Percentiles rank a stretch among this genome's conserved stretches.
Evolutionary conservation across 2,113 vertebrate genomes (phyloP).

Genomic region (Tachysurus vachellii): DNA sequence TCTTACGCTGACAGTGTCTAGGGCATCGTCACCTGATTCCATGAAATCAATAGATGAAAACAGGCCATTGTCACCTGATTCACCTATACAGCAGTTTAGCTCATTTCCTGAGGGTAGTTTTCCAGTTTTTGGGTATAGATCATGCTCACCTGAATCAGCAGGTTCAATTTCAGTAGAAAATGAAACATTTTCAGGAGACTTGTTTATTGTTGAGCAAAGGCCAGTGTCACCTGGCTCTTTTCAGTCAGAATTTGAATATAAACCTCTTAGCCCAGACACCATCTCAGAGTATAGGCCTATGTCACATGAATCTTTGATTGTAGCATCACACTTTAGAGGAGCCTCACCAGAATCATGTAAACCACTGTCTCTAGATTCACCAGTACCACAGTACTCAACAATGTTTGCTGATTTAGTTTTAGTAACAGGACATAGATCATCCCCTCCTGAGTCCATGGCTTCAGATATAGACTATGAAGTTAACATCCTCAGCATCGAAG

Average conservation of each 20-base stretch:
- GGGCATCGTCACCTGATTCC: conserved; percentile 51
- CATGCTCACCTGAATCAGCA: conserved; percentile 48
- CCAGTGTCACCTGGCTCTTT: background rate
- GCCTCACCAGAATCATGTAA: conserved; percentile 60
- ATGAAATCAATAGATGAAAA: conserved; percentile 53
- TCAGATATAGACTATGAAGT: conserved; percentile 53
- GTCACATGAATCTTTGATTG: conserved; percentile 38
- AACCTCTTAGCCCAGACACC: conserved; percentile 51
- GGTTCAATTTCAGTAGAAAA: conserved; percentile 20
- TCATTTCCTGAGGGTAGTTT: background rate
- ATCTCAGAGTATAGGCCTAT: conserved; percentile 49
- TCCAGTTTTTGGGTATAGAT: conserved; percentile 38
- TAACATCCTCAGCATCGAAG: conserved; percentile 1
- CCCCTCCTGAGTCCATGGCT: conserved; percentile 47
- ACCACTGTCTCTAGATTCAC: conserved; percentile 4
- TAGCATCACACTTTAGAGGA: conserved; percentile 43
- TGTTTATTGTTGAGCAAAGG: conserved; percentile 21
- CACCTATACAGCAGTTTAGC: conserved; percentile 43
- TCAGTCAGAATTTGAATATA: conserved; percentile 2
- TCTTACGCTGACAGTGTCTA: background rate
- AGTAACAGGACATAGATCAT: conserved; percentile 22
- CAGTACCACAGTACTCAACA: conserved; percentile 48
- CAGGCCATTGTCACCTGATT: conserved; percentile 54
- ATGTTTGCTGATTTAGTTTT: conserved; percentile 4
- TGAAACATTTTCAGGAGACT: background rate